These are phyloP conservation scores for Harmothoe impar DNA, from an alignment of 2,888 invertebrate genomes.

Conservation along the genomic window DNA sequence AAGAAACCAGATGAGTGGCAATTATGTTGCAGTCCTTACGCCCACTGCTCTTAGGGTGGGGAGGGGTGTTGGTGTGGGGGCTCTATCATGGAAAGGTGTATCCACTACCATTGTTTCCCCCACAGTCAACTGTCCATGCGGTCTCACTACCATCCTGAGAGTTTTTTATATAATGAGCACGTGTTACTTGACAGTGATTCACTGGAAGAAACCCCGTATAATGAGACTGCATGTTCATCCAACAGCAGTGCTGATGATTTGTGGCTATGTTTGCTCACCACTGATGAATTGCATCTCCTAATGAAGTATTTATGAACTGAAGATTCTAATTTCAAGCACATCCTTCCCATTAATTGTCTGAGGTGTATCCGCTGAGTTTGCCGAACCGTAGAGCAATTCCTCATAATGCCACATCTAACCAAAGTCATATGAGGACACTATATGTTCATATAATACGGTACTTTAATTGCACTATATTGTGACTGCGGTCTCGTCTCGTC, in stretches of 20 bases:
- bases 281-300: conserved; percentile 50
- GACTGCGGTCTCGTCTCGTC: too few species aligned
- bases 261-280: not conserved
- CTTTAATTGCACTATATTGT: too few species aligned
- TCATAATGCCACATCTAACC: not conserved
- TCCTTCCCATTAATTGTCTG: not conserved
- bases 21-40: not conserved
- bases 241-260: conserved; percentile 42
- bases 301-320: conserved; percentile 45
- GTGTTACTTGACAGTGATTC: conserved; percentile 43
- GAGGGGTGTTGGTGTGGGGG: not conserved
- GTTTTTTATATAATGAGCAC: conserved; percentile 52
- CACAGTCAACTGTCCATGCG: not conserved
- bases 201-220: conserved; percentile 24
- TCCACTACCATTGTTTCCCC: not conserved
- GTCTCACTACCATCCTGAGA: not conserved
- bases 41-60: not conserved
- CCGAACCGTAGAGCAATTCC: not conserved
- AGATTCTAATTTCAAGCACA: conserved; percentile 40
- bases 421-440: too few species aligned
- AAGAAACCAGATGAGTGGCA: conserved; percentile 48
- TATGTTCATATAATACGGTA: too few species aligned
- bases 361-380: not conserved
- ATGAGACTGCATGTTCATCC: conserved; percentile 36
- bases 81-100: not conserved